phyloP scores from a whole-genome alignment of 2,113 vertebrate species.

The Urocitellus parryii region DNA sequence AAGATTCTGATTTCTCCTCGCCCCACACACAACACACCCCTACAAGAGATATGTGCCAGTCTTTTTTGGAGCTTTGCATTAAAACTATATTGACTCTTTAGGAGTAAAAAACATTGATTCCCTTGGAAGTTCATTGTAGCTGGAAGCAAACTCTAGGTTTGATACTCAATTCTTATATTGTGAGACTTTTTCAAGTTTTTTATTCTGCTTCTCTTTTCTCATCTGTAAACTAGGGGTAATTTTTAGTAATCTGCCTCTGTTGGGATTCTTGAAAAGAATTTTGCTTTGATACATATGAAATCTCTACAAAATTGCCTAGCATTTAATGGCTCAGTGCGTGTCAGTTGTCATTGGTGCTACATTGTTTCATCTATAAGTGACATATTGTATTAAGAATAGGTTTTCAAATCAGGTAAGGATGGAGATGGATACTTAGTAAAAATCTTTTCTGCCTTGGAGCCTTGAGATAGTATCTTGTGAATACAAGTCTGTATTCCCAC shows the following conservation, averaged over 20 bases:
- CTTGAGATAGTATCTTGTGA: not conserved
- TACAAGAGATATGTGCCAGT: not conserved
- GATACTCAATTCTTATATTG: not conserved
- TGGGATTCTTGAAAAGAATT: not conserved
- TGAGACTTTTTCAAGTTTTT: not conserved
- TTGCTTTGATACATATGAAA: not conserved
- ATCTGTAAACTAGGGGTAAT: not conserved
- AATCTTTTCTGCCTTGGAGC: not conserved
- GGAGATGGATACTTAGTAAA: not conserved
- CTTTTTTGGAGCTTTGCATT: not conserved
- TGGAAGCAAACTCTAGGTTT: not conserved
- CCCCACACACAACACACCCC: not conserved
- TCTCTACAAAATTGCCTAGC: not conserved
- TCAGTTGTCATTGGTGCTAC: not conserved
- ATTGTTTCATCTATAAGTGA: not conserved
- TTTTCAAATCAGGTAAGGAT: not conserved
- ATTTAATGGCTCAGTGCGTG: not conserved
- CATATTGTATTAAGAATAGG: not conserved
- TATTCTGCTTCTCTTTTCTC: not conserved
- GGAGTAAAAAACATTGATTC: not conserved
- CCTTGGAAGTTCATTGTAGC: not conserved
- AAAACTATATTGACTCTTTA: not conserved
- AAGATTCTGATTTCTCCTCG: not conserved
- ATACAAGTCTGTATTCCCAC: not conserved
- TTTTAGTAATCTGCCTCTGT: not conserved